Base-by-base conservation (phyloP, 1,140 invertebrate species). In the Agrilus planipennis region DNA sequence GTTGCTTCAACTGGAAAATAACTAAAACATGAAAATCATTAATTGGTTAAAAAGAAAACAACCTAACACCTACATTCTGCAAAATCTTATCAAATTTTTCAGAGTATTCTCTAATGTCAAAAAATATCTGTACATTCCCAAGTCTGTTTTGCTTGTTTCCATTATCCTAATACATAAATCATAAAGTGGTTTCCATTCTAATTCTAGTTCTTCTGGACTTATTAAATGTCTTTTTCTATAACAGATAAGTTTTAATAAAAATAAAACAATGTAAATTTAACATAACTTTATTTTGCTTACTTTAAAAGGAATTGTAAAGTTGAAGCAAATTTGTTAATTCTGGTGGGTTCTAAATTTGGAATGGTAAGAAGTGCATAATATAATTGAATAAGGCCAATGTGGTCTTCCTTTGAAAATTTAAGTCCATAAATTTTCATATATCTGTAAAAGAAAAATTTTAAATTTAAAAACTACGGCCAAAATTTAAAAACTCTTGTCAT, bases 351-450 rank as follows among this genome's bases (percentile, higher is more conserved):
- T 27, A 89, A 66, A 49, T 86, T 73, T 41, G 83, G 77, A 51
- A 82, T 81, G 9, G 76, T 73, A 4, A 88, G 58, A 22, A 90
- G 55, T 57, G 89, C 80, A 60, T 81, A 88, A 34, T 84, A 69
- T 23, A 94, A 57, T 54, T 89, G 81, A n/a, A 95, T 76, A 15
- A 95, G 73, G n/a, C 69, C 58, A 16, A 95, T 73, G 58, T 96
- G 90, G 61, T 94, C 89, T 52, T 85, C 79, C 64, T 93, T 94
- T 2, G 78, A 79, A 64, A 95, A 92, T 54, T 85, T 86, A 44
- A 81, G 60, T 10, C 86, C 86, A 70, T 90, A 90, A 17, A 90
- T 63, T 50, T 77, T 72, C 20, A 91, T 77, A 54, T 88, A 92
- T 52, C 82, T 84, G 54, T 45, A 73, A 69, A 42, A 47, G 36